Conservation (phyloP, 2,797 vertebrate genomes). For the Hylomyscus alleni region DNA sequence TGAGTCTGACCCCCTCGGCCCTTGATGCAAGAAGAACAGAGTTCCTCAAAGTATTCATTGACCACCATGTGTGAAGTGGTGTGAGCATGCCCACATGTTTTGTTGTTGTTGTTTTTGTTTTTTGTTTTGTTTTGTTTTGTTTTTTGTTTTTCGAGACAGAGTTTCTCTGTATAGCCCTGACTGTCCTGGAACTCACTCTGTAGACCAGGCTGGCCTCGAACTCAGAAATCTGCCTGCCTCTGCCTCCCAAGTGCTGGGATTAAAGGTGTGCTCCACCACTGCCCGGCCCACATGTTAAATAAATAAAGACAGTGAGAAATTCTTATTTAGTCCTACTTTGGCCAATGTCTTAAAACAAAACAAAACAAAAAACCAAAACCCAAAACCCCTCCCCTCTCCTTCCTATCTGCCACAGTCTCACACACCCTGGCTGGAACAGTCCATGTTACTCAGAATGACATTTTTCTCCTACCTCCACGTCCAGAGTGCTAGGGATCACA, state of each 20-base stretch:
- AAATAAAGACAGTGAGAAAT: neutral
- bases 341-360: neutral
- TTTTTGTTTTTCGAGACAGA: no score
- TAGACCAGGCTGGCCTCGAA: no score
- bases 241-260: no score
- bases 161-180: no score
- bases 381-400: neutral
- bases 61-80: neutral
- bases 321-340: conserved; percentile 3
- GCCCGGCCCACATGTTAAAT: neutral
- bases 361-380: neutral
- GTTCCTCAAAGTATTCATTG: no score
- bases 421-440: no score
- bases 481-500: neutral
- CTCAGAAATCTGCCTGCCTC: no score
- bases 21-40: neutral
- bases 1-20: no score
- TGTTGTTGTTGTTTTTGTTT: no score
- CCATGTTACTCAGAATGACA: neutral
- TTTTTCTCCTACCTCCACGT: neutral
- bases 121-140: no score
- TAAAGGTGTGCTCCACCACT: no score
- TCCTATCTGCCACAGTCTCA: neutral
- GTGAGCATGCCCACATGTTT: neutral
- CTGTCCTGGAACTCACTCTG: no score